phyloP scores from a whole-genome alignment of 1,140 invertebrate species.

The Penaeus vannamei region DNA sequence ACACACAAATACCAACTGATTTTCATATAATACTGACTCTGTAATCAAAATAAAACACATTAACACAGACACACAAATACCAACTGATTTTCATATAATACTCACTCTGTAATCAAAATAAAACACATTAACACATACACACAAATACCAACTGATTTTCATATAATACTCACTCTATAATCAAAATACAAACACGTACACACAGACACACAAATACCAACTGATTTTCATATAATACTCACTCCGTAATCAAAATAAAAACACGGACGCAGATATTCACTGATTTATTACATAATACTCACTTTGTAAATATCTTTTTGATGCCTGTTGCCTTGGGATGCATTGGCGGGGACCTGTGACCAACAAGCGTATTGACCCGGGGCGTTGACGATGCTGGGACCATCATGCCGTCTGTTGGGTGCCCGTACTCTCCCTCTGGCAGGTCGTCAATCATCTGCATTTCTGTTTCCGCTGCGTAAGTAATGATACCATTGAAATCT shows the following conservation, averaged over 20 bases:
- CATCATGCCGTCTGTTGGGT: slow-evolving; percentile 51
- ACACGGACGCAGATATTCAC: not conserved
- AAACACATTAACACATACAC: too few species aligned
- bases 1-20: too few species aligned
- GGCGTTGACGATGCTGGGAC: slow-evolving; percentile 38
- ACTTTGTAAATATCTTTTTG: slow-evolving; percentile 80
- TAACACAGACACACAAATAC: not conserved
- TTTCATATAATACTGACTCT: too few species aligned
- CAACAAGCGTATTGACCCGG: slow-evolving; percentile 46
- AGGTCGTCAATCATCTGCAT: slow-evolving; percentile 76
- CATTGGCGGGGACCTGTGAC: slow-evolving; percentile 64
- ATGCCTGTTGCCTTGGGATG: slow-evolving; percentile 67
- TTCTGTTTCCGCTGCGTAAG: slow-evolving; percentile 79
- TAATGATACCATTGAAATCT: slow-evolving; percentile 47
- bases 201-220: not conserved
- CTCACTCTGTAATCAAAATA: slow-evolving; percentile 79
- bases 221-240: too few species aligned
- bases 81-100: slow-evolving; percentile 22
- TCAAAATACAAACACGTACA: slow-evolving; percentile 3
- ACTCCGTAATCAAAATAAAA: slow-evolving; percentile 3
- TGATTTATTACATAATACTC: slow-evolving; percentile 57
- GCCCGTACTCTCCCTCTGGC: slow-evolving; percentile 61
- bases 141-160: too few species aligned
- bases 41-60: slow-evolving; percentile 16
- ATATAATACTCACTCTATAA: too few species aligned